phyloP scores from a whole-genome alignment of 2,113 vertebrate genomes.

The Neofelis nebulosa region DNA sequence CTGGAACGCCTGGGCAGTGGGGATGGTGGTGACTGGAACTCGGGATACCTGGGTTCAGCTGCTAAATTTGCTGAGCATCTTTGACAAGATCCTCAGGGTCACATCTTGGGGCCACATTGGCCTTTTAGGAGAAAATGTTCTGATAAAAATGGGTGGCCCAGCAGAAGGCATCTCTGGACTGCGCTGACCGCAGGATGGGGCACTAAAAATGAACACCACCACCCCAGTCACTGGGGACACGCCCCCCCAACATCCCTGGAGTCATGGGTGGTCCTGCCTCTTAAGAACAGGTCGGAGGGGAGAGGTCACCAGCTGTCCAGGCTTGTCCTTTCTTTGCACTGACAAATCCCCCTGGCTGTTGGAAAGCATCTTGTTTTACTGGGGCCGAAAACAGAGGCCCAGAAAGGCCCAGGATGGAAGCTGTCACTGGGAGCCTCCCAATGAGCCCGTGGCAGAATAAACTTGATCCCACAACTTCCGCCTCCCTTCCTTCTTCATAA shows the following conservation, averaged over 20 bases:
- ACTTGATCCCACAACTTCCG: not conserved
- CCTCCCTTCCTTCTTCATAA: not conserved
- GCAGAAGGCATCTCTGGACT: not conserved
- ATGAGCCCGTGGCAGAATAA: not conserved
- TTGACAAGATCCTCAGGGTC: not conserved
- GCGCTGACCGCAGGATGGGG: not conserved
- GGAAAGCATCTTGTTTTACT: not conserved
- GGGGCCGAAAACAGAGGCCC: not conserved
- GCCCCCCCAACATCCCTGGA: not conserved
- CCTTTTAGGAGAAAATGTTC: not conserved
- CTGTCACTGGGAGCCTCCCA: not conserved
- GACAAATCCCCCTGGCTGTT: not conserved
- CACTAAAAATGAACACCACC: not conserved
- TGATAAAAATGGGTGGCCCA: not conserved
- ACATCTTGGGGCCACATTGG: not conserved
- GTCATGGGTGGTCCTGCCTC: not conserved
- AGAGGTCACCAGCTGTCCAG: not conserved
- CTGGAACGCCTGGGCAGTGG: not conserved
- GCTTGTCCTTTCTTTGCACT: not conserved
- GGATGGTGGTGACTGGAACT: too few relatives aligned
- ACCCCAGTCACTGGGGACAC: fast-evolving
- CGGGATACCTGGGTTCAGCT: not conserved
- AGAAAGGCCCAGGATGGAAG: not conserved
- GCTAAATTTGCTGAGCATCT: not conserved
- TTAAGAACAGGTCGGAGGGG: not conserved